Percentiles rank a stretch among this genome's conserved stretches.
Conservation (phyloP, 2,113 vertebrate species). For the Cryptotis parvus region DNA sequence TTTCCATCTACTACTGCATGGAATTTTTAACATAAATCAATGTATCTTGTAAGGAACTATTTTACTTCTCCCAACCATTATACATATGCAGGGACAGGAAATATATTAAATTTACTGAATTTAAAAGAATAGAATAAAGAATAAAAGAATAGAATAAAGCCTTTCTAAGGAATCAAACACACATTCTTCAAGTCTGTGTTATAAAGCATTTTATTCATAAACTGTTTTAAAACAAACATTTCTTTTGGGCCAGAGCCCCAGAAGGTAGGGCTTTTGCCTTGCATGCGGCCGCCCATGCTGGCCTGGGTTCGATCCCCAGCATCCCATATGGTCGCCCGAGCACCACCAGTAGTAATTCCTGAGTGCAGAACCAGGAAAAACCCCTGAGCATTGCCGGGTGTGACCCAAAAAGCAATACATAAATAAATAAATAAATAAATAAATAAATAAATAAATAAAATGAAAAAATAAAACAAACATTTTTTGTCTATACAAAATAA, state of each 20-base stretch:
- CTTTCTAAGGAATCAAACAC: background rate
- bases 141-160: background rate
- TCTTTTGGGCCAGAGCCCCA: too few relatives aligned
- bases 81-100: background rate
- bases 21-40: background rate
- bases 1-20: background rate
- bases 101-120: background rate
- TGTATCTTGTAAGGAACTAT: background rate
- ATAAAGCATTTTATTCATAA: background rate
- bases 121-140: background rate
- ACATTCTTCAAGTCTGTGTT: background rate
- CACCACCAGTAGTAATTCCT: too few relatives aligned
- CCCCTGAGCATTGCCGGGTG: too few relatives aligned
- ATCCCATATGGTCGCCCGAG: too few relatives aligned
- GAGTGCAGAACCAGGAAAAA: too few relatives aligned
- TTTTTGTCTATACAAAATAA: background rate
- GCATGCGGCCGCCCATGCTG: too few relatives aligned
- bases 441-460: too few relatives aligned
- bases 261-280: too few relatives aligned
- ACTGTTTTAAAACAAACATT: background rate
- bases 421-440: too few relatives aligned
- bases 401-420: too few relatives aligned
- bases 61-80: background rate
- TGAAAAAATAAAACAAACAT: too few relatives aligned
- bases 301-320: too few relatives aligned